Evolutionary conservation across 2,888 invertebrate genomes (phyloP), one percentile per base, ranked within the genome.

Genomic region (Cremastinae sp.): DNA sequence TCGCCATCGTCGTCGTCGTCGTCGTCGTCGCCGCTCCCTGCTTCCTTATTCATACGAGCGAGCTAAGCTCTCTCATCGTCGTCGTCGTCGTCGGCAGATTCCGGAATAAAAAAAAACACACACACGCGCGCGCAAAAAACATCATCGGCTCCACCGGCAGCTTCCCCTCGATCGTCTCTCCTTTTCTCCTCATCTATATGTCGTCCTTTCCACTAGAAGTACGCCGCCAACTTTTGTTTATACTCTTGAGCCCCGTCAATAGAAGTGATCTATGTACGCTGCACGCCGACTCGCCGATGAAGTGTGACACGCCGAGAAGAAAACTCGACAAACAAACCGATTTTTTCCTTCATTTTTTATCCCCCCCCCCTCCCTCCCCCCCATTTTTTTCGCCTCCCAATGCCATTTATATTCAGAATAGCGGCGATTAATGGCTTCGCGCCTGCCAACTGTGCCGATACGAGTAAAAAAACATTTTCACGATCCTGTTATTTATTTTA

Each of bases 21-120:
- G 45, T 61, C 79, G 79, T 77, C 78, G 69, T 41, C 78, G 79
- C 81, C 79, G 82, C 82, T 81, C 83, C 82, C 83, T 84, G 85
- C 83, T 87, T 87, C 86, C 86, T 88, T 86, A 86, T 87, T 85
- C 85, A 84, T 82, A 81, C 82, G 80, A 75, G 61, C 76, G 73
- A 75, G 73, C 75, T 75, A 76, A 76, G 76, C 76, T 78, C 73
- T 69, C 73, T 43, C 74, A 14, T 56, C 45, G 45, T 16, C 45
- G 16, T 49, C 49, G 16, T 20, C 20, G 18, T 70, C 51, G 36
- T 61, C 79, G 74, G 69, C 51, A 66, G 61, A 70, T 72, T 76
- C 64, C 74, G 79, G 82, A 83, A 81, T 3, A 28, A 28, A 28
- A 28, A 28, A 28, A 28, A 28, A 28, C 5, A 2, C 2, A 2